Evolutionary conservation across 2,113 vertebrate species (phyloP).

Genomic region (Mormoops blainvillei): DNA sequence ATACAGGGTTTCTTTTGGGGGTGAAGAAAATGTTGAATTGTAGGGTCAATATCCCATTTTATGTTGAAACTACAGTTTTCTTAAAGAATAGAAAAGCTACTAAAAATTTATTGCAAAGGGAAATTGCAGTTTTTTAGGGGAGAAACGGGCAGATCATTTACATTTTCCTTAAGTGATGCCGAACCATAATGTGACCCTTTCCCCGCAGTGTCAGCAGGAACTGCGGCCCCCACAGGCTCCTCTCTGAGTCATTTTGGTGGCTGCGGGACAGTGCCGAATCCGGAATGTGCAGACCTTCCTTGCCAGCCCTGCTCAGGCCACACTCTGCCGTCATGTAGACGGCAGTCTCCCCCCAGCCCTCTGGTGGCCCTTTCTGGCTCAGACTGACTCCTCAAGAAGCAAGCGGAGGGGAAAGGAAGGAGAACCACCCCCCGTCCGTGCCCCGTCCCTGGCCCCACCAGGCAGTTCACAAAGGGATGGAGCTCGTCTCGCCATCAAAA

Average conservation of each 20-base stretch:
- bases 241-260: neutral
- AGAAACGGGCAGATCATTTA: neutral
- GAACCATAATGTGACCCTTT: neutral
- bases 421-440: neutral
- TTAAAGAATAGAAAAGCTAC: neutral
- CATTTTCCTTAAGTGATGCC: neutral
- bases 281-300: no score
- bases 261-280: neutral
- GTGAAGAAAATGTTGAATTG: neutral
- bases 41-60: neutral
- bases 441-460: neutral
- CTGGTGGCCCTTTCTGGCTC: neutral
- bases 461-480: neutral
- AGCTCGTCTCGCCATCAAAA: neutral
- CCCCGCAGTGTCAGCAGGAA: neutral
- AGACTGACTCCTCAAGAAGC: neutral
- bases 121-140: neutral
- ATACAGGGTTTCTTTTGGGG: neutral
- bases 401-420: neutral
- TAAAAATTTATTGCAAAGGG: neutral
- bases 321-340: accelerated
- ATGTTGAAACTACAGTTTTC: neutral
- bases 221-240: neutral
- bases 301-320: neutral
- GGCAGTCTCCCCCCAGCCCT: neutral